Percentiles rank a stretch among this genome's conserved stretches.
These are phyloP conservation scores for Antheraea yamamai DNA, from an alignment of 2,888 invertebrate genomes.

Conservation along the genomic window DNA sequence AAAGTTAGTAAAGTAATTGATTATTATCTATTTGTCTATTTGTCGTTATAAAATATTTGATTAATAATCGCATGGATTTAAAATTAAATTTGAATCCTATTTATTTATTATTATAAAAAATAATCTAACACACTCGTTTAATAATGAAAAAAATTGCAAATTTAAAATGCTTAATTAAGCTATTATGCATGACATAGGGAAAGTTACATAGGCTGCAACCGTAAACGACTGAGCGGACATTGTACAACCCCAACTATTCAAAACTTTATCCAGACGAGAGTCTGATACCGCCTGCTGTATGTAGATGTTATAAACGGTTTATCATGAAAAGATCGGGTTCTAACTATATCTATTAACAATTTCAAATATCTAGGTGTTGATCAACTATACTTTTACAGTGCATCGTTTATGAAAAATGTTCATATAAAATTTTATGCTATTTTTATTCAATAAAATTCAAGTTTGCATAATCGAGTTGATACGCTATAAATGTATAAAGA, in stretches of 20 bases:
- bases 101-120: too few species aligned
- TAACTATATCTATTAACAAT: neutral
- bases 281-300: neutral
- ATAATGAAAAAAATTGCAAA: too few species aligned
- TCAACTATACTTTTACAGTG: neutral
- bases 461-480: neutral
- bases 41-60: too few species aligned
- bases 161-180: neutral
- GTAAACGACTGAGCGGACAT: neutral
- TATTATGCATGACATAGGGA: neutral
- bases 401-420: neutral
- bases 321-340: neutral
- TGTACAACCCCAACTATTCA: neutral
- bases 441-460: neutral
- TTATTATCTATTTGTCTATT: too few species aligned
- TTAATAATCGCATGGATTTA: too few species aligned
- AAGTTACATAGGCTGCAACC: neutral
- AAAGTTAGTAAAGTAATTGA: too few species aligned
- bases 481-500: too few species aligned
- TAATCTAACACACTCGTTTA: too few species aligned
- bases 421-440: neutral
- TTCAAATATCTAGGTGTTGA: neutral
- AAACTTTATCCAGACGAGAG: constrained; percentile 8
- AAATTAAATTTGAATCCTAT: too few species aligned
- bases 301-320: neutral